Percentiles rank a stretch among this genome's conserved stretches.
Conservation (phyloP, 2,113 vertebrate species). For the Synchiropus splendidus region DNA sequence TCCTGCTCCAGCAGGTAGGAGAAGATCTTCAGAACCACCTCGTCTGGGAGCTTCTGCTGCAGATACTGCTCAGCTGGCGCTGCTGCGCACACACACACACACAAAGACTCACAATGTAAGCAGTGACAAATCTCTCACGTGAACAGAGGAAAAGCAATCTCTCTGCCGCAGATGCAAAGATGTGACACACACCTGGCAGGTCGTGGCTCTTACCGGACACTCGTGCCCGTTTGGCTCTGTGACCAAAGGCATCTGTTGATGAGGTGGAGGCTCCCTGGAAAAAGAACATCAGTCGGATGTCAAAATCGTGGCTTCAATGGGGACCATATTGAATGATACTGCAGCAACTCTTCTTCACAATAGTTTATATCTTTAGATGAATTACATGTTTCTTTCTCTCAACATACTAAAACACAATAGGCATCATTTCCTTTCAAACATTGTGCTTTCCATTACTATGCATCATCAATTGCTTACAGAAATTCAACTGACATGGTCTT, state of each 20-base stretch:
- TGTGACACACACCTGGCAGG: constrained; percentile 76
- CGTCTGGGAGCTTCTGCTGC: constrained; percentile 97
- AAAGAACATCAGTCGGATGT: not conserved
- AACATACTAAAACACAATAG: no score
- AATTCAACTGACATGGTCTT: no score
- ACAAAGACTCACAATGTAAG: not conserved
- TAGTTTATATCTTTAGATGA: no score
- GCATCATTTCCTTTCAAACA: no score
- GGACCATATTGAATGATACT: no score
- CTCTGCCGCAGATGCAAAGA: constrained; percentile 22
- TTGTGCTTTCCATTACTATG: no score
- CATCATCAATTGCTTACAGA: no score
- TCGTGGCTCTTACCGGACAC: constrained; percentile 97
- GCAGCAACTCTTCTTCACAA: no score
- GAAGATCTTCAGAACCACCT: constrained; percentile 98
- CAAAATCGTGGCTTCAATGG: no score
- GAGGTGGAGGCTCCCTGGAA: constrained; percentile 93
- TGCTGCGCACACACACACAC: constrained; percentile 57
- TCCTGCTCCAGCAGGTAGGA: constrained; percentile 97
- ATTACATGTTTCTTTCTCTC: no score
- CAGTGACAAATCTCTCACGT: no score
- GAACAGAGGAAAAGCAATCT: constrained; percentile 1
- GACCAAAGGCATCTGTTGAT: constrained; percentile 92
- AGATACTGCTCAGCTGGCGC: constrained; percentile 98
- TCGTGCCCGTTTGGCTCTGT: constrained; percentile 94